A percentile compares a stretch with the other conserved stretches of the same genome.
Conservation (phyloP, 92 coral and sea anemone genomes). For the Pocillopora grandis region DNA sequence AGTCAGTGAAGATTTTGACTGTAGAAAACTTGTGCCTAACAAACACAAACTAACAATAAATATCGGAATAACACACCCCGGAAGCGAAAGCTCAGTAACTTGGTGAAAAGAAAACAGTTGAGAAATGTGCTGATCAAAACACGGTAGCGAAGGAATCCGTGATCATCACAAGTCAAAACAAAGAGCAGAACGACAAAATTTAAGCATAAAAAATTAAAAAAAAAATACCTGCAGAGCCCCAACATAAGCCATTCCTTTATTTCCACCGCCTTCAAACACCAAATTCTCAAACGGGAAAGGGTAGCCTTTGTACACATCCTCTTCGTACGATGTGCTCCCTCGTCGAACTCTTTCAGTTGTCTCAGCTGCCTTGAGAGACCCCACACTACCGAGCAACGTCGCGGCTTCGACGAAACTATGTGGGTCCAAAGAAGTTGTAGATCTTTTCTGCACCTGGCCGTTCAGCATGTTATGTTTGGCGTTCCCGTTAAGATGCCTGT, state of each 20-base stretch:
- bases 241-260: conserved; percentile 98
- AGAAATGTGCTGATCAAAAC: conserved; percentile 1
- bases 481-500: conserved; percentile 27
- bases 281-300: conserved; percentile 88
- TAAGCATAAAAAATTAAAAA: not conserved
- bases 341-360: conserved; percentile 56
- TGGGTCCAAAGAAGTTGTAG: conserved; percentile 66
- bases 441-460: conserved; percentile 24
- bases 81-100: not conserved
- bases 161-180: conserved; percentile 28
- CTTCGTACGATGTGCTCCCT: conserved; percentile 57
- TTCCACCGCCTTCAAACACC: conserved; percentile 98
- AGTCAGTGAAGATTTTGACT: not conserved
- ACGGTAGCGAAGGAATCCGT: conserved; percentile 35
- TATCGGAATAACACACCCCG: not conserved
- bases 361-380: conserved; percentile 78
- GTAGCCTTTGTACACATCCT: conserved; percentile 56
- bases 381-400: conserved; percentile 81
- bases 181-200: conserved; percentile 8
- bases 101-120: not conserved
- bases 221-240: conserved; percentile 91
- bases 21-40: not conserved
- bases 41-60: not conserved
- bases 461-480: conserved; percentile 22
- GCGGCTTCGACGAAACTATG: conserved; percentile 64